Conservation (phyloP, 2,113 vertebrate species). For the Silurus asotus region DNA sequence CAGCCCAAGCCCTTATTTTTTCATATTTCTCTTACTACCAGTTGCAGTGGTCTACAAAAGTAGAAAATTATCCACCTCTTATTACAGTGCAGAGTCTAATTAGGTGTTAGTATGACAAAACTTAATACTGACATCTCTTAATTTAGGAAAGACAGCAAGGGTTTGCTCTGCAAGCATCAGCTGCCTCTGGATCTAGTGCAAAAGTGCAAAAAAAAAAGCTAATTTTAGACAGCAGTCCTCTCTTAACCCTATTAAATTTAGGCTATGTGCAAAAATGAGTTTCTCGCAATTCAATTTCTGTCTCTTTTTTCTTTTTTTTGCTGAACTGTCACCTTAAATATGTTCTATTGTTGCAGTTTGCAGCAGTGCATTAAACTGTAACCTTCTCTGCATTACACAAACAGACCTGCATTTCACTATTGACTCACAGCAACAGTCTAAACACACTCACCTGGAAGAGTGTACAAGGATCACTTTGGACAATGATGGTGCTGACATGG, state of each 20-base stretch:
- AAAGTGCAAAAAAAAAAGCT: background rate
- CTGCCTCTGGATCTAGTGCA: background rate
- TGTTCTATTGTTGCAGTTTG: conserved; percentile 12
- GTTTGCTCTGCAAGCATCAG: background rate
- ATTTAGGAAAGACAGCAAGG: background rate
- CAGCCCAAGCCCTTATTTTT: background rate
- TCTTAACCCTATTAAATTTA: background rate
- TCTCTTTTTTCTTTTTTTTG: background rate
- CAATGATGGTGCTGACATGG: conserved; percentile 17
- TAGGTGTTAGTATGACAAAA: background rate
- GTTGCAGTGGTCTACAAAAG: background rate
- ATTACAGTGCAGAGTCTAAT: background rate
- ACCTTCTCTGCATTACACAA: conserved; percentile 21
- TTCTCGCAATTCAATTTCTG: background rate
- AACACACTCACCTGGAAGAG: conserved; percentile 23
- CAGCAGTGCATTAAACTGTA: conserved; percentile 33
- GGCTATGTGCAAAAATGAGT: background rate
- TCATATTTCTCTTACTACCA: background rate
- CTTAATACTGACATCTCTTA: background rate
- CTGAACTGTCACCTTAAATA: conserved; percentile 19
- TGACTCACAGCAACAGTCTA: conserved; percentile 3
- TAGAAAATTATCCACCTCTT: background rate
- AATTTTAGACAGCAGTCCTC: background rate
- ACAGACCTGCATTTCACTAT: conserved; percentile 16
- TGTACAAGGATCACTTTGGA: background rate